A percentile compares a stretch with the other conserved stretches of the same genome.
phyloP scores from a whole-genome alignment of 1,140 invertebrate species.

The Tetragnatha versicolor region DNA sequence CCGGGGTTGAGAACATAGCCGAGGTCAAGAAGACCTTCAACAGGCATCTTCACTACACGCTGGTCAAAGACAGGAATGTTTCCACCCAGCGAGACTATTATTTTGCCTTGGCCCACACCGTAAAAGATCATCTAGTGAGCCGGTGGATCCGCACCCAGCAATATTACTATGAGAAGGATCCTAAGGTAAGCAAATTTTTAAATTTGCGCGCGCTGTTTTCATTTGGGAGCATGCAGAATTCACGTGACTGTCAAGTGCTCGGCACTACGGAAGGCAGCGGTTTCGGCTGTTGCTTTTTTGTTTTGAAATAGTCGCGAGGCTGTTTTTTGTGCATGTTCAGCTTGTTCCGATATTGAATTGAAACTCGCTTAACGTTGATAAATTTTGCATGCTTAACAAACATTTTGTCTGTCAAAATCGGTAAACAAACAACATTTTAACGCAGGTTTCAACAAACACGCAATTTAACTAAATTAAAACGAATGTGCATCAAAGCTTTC shows the following conservation, averaged over 20 bases:
- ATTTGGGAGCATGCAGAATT: no score
- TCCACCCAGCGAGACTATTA: constrained; percentile 96
- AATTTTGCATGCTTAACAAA: no score
- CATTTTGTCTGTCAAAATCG: no score
- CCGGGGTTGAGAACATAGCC: constrained; percentile 90
- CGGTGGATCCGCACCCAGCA: constrained; percentile 99
- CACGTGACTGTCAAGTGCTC: background rate
- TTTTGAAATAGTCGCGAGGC: background rate
- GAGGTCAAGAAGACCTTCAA: constrained; percentile 99
- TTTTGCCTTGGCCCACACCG: constrained; percentile 95
- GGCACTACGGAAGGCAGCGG: background rate
- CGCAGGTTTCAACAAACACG: no score
- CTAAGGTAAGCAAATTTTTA: constrained; percentile 80
- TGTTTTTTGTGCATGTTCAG: background rate
- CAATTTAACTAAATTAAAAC: no score
- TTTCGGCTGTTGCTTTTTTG: background rate
- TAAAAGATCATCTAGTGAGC: constrained; percentile 96
- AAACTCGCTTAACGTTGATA: background rate
- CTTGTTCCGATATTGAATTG: background rate
- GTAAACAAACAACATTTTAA: no score
- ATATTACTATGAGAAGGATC: constrained; percentile 98
- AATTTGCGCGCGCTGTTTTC: background rate
- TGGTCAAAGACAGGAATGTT: constrained; percentile 99
- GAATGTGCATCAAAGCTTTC: no score
- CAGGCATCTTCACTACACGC: constrained; percentile 96